Evolutionary conservation across 2,888 invertebrate genomes (phyloP).

Genomic region (Malacosoma neustria): DNA sequence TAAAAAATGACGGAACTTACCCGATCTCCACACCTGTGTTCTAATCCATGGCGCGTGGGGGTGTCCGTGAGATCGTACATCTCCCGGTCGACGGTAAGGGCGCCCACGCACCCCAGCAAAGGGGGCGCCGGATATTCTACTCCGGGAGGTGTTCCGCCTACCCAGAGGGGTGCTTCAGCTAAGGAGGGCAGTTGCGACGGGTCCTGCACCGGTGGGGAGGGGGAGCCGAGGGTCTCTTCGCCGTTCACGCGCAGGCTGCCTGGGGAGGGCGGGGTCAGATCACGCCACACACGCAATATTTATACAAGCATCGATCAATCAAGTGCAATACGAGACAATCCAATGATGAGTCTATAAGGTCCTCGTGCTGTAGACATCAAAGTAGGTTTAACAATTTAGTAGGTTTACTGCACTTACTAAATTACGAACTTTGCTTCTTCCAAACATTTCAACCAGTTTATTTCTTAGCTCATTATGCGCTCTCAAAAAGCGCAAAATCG

Average conservation of each 20-base stretch:
- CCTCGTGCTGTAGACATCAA: too few species aligned
- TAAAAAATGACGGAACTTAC: slow-evolving; percentile 53
- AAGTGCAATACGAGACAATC: too few species aligned
- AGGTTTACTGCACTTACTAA: too few species aligned
- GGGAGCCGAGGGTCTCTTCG: slow-evolving; percentile 79
- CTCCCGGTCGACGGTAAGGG: slow-evolving; percentile 81
- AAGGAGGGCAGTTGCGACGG: slow-evolving; percentile 79
- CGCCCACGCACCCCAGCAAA: slow-evolving; percentile 89
- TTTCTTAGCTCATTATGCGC: too few species aligned
- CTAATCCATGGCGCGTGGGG: slow-evolving; percentile 80
- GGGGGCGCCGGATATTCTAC: slow-evolving; percentile 36
- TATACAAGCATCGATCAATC: too few species aligned
- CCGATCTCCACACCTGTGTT: slow-evolving; percentile 81
- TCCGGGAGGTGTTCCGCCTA: slow-evolving; percentile 90
- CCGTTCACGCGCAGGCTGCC: slow-evolving; percentile 82
- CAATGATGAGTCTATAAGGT: too few species aligned
- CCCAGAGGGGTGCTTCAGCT: slow-evolving; percentile 80
- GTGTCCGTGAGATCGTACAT: slow-evolving; percentile 84
- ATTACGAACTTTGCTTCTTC: too few species aligned
- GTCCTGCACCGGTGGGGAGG: slow-evolving; percentile 76
- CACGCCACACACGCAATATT: slow-evolving; percentile 1
- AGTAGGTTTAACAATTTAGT: too few species aligned
- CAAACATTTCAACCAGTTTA: too few species aligned
- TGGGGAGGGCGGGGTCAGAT: slow-evolving; percentile 38
- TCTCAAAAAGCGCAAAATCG: too few species aligned